These are phyloP conservation scores for Styela clava DNA, from an alignment of 23 tunicate genomes.

Conservation along the genomic window DNA sequence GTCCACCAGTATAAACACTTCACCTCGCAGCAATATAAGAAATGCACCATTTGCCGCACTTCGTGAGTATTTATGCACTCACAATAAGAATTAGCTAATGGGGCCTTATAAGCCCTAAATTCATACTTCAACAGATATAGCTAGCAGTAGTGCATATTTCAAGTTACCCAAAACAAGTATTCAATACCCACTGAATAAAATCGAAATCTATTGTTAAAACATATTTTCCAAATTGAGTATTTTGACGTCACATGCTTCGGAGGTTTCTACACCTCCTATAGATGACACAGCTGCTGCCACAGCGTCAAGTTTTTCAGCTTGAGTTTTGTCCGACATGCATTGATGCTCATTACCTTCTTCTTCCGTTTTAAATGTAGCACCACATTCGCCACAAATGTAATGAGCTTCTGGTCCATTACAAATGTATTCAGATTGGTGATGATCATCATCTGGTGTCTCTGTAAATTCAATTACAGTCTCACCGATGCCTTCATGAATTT, in stretches of 20 bases:
- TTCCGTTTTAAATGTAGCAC: background rate
- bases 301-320: background rate
- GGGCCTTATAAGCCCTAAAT: too few relatives aligned
- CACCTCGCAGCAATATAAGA: too few relatives aligned
- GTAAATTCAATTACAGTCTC: background rate
- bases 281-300: background rate
- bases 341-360: background rate
- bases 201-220: background rate
- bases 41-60: too few relatives aligned
- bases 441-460: background rate
- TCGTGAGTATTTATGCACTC: too few relatives aligned
- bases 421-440: background rate
- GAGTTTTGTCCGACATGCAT: background rate
- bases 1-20: too few relatives aligned
- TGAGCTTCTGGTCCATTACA: background rate
- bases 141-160: too few relatives aligned
- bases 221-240: conserved; percentile 18
- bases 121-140: too few relatives aligned
- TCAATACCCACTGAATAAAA: too few relatives aligned
- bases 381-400: background rate
- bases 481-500: background rate
- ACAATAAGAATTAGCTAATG: too few relatives aligned
- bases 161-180: too few relatives aligned
- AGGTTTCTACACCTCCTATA: background rate
- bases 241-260: background rate